phyloP scores from a whole-genome alignment of 35 echinoderm and acorn worm species.

The Anneissia japonica region DNA sequence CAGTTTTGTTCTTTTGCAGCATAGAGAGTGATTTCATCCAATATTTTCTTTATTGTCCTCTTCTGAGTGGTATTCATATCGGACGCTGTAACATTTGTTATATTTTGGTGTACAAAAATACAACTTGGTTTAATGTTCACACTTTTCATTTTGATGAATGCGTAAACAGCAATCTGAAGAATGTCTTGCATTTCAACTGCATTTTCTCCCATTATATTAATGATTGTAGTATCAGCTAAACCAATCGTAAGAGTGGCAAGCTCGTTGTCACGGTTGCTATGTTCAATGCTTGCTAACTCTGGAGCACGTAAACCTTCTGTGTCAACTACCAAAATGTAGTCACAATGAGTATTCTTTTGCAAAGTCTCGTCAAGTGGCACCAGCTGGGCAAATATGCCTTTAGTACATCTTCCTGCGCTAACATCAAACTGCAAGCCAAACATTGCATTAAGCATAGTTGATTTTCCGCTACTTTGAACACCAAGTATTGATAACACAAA shows the following conservation, averaged over 20 bases:
- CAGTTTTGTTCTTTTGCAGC: conserved; percentile 11
- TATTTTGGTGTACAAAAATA: conserved; percentile 15
- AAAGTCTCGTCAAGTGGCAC: background rate
- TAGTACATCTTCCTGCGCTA: conserved; percentile 31
- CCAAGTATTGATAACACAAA: conserved; percentile 26
- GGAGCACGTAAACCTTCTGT: conserved; percentile 27
- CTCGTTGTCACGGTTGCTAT: conserved; percentile 25
- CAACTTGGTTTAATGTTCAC: conserved; percentile 7
- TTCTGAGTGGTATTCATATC: conserved; percentile 10
- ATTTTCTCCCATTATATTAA: conserved; percentile 32
- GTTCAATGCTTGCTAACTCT: background rate
- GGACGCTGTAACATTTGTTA: background rate
- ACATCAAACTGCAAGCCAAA: conserved; percentile 42
- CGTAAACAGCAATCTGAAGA: conserved; percentile 30
- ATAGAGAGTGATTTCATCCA: background rate
- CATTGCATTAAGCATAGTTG: conserved; percentile 17
- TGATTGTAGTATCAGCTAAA: conserved; percentile 28
- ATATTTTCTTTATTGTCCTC: background rate
- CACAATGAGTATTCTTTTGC: background rate
- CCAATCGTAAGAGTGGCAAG: conserved; percentile 26
- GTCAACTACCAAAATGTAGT: conserved; percentile 19
- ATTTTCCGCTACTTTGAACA: conserved; percentile 46
- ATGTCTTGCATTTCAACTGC: conserved; percentile 14
- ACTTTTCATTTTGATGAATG: conserved; percentile 32
- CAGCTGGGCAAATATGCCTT: conserved; percentile 14